Evolutionary conservation across 2,797 vertebrate genomes (phyloP), one percentile per base, ranked within the genome.

Genomic region (Brachyrhaphis roseni): DNA sequence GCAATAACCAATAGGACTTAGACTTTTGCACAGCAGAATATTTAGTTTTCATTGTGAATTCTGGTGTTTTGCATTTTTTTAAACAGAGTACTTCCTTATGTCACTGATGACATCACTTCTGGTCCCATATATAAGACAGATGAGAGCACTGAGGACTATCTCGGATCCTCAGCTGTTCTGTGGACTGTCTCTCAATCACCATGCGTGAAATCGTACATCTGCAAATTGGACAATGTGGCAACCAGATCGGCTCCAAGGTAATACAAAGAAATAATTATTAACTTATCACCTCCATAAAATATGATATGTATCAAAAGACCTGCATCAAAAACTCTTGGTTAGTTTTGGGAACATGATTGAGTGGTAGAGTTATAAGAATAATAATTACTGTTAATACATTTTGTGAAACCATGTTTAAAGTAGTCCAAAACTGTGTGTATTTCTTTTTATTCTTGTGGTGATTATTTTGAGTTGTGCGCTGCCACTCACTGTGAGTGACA

Each of bases 161-260:
- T 84, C 80, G 84, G 78, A 84, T 84, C 57, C 77, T 84, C 79
- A 86, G 88, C 86, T 83, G 84, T 82, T 90, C 84, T 84, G 80
- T 51, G 55, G 78, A 87, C 85, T 89, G 83, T 84, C 83, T 76
- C 76, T 81, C 26, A 0, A 78, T 82, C 94, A 97, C 84, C 93
- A 99, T 99, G 98, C 97, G 98, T 89, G 98, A 99, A 92, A 99
- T 99, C 5, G 97, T 99, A 46, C 98, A 99, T 87, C 94, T 99
- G 81, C 98, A 99, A 96, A 97, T 99, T 1, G 98, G 98, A 91
- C 98, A 99, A 92, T 99, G 98, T 64, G 98, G 98, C 55, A 99
- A 99, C 96, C 98, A 99, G 93, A 98, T 99, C 1, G 98, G 98
- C 90, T 92, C 97, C 43, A 99, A 99, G 98, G 98, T 99, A 95